Evolutionary conservation across 2,113 vertebrate genomes (phyloP).

Genomic region (Saguinus imperator): DNA sequence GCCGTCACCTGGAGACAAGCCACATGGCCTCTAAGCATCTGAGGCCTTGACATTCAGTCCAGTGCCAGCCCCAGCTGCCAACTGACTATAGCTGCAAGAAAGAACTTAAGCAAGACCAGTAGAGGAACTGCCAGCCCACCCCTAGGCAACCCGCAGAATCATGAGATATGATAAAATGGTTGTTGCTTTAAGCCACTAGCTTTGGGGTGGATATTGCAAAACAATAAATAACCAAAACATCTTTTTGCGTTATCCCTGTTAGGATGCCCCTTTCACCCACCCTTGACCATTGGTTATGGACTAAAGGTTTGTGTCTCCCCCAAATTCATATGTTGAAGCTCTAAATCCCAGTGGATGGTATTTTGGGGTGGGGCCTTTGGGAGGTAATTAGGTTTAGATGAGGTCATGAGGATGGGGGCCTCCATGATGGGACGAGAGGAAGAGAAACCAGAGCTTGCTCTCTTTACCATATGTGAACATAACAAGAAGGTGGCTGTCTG

Average conservation of each 20-base stretch:
- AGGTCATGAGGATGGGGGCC: neutral
- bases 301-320: neutral
- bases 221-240: neutral
- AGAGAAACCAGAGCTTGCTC: neutral
- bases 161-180: neutral
- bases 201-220: neutral
- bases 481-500: neutral
- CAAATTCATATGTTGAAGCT: neutral
- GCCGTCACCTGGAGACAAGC: neutral
- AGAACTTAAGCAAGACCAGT: neutral
- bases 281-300: neutral
- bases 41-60: neutral
- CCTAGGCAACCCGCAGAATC: neutral
- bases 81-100: neutral
- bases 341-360: neutral
- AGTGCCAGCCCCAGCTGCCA: neutral
- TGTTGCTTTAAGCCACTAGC: neutral
- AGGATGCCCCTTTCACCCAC: neutral
- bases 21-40: neutral
- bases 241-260: neutral
- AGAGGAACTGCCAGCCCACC: neutral
- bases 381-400: neutral
- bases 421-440: neutral
- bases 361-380: neutral
- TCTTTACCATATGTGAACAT: neutral